Conservation (phyloP, 2,797 vertebrate species). For the Peromyscus nudipes region DNA sequence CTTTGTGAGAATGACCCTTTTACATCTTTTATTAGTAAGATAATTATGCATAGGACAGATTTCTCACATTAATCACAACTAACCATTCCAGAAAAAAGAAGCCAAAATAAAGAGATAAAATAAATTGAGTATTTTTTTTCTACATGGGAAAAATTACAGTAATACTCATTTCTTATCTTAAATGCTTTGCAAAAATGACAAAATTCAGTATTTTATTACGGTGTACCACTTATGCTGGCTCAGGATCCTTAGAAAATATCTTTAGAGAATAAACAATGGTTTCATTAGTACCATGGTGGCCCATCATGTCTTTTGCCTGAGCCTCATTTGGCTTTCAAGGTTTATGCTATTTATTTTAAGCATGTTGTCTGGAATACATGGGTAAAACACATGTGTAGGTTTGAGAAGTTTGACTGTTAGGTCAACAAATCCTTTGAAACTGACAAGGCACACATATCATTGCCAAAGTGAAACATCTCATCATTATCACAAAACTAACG, state of each 20-base stretch:
- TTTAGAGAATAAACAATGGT: background rate
- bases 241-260: background rate
- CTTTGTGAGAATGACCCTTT: conserved; percentile 13
- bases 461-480: background rate
- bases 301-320: background rate
- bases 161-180: background rate
- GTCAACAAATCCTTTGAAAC: conserved; percentile 1
- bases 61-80: background rate
- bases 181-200: conserved; percentile 28
- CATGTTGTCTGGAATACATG: background rate
- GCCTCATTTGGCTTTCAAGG: background rate
- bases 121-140: background rate
- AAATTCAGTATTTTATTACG: background rate
- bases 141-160: background rate
- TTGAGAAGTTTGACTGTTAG: background rate
- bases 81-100: background rate
- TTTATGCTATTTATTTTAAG: background rate
- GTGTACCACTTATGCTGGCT: background rate
- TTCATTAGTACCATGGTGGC: background rate
- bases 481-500: background rate
- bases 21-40: background rate
- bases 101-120: background rate
- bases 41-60: background rate
- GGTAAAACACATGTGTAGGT: background rate
- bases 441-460: background rate